phyloP scores from a whole-genome alignment of 2,888 invertebrate species.

The Pachliopta kotzebuea region DNA sequence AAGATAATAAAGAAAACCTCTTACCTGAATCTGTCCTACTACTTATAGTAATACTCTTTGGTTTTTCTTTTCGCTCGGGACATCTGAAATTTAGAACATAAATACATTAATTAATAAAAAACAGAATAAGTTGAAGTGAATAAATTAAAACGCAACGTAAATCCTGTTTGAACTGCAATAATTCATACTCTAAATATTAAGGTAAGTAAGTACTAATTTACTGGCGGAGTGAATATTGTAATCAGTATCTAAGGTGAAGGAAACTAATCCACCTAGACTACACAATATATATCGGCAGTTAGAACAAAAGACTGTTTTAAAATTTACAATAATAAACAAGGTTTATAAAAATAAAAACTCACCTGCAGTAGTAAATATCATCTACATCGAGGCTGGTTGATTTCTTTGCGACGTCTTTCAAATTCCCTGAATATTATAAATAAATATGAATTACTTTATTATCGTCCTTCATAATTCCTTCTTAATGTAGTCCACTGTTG shows the following conservation, averaged over 20 bases:
- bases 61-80: slow-evolving; percentile 62
- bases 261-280: no score
- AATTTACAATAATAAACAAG: background rate
- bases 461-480: no score
- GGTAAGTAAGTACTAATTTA: no score
- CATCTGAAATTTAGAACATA: slow-evolving; percentile 51
- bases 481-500: no score
- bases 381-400: slow-evolving; percentile 54
- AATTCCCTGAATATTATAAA: slow-evolving; percentile 37
- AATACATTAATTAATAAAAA: no score
- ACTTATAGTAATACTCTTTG: slow-evolving; percentile 54
- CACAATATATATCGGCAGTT: no score
- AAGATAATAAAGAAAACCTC: background rate
- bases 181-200: no score
- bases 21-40: slow-evolving; percentile 64
- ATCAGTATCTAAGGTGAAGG: no score
- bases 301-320: background rate
- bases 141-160: background rate
- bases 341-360: slow-evolving; percentile 14
- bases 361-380: slow-evolving; percentile 61
- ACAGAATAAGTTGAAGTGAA: background rate
- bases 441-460: no score
- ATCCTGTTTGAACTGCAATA: no score
- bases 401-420: slow-evolving; percentile 46
- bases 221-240: no score